These are phyloP conservation scores for Anseranas semipalmata DNA, from an alignment of 2,113 vertebrate genomes.

Conservation along the genomic window DNA sequence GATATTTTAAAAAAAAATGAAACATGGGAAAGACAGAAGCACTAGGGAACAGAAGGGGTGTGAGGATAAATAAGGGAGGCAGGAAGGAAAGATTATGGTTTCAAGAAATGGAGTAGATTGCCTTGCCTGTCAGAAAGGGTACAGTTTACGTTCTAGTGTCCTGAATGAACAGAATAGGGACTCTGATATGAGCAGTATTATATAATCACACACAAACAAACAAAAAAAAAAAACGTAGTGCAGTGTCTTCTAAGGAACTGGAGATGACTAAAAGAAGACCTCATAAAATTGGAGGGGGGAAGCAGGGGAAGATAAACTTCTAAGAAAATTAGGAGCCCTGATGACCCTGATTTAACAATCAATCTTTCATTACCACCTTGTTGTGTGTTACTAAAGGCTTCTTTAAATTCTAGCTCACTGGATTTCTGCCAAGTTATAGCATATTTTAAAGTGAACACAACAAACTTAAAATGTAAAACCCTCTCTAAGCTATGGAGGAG, in stretches of 20 bases:
- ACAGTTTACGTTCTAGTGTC: background rate
- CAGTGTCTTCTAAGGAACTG: background rate
- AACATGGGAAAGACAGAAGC: background rate
- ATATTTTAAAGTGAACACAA: constrained; percentile 2
- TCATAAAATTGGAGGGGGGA: background rate
- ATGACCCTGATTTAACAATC: background rate
- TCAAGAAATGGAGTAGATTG: background rate
- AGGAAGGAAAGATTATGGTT: background rate
- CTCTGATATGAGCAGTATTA: background rate
- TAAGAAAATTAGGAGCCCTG: background rate
- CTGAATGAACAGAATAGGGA: background rate
- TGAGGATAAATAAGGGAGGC: constrained; percentile 51
- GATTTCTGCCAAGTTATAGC: background rate
- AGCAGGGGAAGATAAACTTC: background rate
- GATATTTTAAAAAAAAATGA: background rate
- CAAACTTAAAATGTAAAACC: background rate
- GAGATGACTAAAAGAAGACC: background rate
- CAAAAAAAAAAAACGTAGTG: background rate
- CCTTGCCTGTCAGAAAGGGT: background rate
- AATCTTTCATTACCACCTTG: background rate
- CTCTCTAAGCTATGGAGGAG: background rate
- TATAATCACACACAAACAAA: background rate
- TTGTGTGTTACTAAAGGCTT: background rate
- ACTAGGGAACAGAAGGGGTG: constrained; percentile 26
- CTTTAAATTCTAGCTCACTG: background rate